These are phyloP conservation scores for Hozukius guyotensis DNA, from an alignment of 2,797 vertebrate genomes.

Conservation along the genomic window DNA sequence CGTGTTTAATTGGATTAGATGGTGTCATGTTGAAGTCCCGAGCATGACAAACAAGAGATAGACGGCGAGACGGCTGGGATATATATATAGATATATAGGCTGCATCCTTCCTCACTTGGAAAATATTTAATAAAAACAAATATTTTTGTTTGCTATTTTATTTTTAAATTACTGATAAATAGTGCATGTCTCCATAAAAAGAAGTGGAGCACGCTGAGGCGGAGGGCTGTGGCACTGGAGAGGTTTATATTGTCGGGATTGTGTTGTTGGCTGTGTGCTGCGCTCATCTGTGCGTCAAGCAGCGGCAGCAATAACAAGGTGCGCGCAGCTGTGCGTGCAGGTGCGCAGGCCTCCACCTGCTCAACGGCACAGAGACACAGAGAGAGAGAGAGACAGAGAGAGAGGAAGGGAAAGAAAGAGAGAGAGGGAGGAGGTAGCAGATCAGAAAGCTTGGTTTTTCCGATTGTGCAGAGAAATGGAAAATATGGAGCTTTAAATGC, in stretches of 20 bases:
- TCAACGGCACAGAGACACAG: conserved; percentile 21
- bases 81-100: not conserved
- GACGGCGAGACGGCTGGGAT: conserved; percentile 19
- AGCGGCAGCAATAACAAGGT: conserved; percentile 73
- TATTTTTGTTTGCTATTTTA: not conserved
- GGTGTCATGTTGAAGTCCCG: conserved; percentile 77
- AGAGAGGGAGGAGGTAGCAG: not conserved
- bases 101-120: not conserved
- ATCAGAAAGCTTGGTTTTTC: conserved; percentile 9
- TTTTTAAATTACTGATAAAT: not conserved
- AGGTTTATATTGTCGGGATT: conserved; percentile 35
- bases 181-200: not conserved
- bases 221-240: conserved; percentile 15
- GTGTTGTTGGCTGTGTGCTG: conserved; percentile 55
- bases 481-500: not conserved
- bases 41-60: conserved; percentile 69
- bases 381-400: not conserved
- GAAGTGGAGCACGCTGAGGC: conserved; percentile 20
- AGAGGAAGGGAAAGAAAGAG: not conserved
- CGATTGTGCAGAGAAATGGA: conserved; percentile 19
- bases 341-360: conserved; percentile 78
- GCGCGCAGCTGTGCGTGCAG: conserved; percentile 74
- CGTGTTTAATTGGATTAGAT: conserved; percentile 87
- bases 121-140: not conserved
- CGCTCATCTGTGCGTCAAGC: conserved; percentile 70